Base-by-base conservation (phyloP, 2,797 vertebrate species). In the Acropternis orthonyx region DNA sequence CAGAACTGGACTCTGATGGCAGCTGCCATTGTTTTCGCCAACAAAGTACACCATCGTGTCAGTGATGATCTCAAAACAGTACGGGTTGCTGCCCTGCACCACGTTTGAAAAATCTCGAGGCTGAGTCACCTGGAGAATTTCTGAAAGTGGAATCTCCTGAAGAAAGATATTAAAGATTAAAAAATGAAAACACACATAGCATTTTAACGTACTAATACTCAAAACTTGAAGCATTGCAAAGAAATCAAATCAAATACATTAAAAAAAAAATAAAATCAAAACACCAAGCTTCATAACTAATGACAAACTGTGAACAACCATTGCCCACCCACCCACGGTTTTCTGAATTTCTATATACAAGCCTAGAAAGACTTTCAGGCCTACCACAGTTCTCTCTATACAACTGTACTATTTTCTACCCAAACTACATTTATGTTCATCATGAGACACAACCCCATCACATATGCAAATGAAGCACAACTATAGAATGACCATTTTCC, bases 51-150 rank as follows among this genome's bases (percentile, higher is more conserved):
- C 98, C 99, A 99, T 99, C 67, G 99, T 99, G 96, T 98, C 98
- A 49, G 99, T 99, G 98, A 99, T 99, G 97, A 99, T 99, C 98
- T 99, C 99, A 96, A 99, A 99, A 98, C 99, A 99, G 98, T 99
- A 99, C 27, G 98, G 99, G 97, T 99, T 99, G 97, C 99, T 99
- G 95, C 99, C 98, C 97, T 99, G 98, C 52, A 99, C 98, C 97
- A 99, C 97, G 56, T 98, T 98, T 88, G 98, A 98, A 97, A 98
- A 98, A 98, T 99, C 98, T 97, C 97, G 98, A 86, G 98, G 98
- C 43, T 97, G 98, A 93, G 99, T 99, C 91, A 99, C 98, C 97
- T 99, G 99, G 49, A 99, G 98, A 98, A 99, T 99, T 98, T 99
- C 99, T 61, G 99, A 99, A 96, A 99, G 98, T 77, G 99, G 99